These are phyloP conservation scores for Myiozetetes cayanensis DNA, from an alignment of 2,113 vertebrate genomes.

Conservation along the genomic window DNA sequence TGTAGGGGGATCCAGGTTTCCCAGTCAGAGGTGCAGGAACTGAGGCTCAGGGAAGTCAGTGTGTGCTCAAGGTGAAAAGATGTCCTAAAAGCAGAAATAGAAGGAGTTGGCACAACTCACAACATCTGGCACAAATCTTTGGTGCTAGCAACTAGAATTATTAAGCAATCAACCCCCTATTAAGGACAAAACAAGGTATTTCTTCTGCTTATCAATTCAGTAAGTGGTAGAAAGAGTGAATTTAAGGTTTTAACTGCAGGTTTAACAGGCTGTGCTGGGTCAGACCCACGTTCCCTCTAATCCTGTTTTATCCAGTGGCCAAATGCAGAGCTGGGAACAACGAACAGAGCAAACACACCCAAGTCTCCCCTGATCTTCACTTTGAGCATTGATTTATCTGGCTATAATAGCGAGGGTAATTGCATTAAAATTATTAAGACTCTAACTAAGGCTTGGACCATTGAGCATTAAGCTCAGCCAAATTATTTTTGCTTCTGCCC, in stretches of 20 bases:
- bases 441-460: neutral
- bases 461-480: conserved; percentile 3
- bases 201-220: neutral
- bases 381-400: neutral
- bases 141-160: neutral
- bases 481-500: conserved; percentile 3
- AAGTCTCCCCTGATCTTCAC: neutral
- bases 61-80: neutral
- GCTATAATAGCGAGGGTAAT: neutral
- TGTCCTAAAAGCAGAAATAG: neutral
- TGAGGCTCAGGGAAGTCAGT: neutral
- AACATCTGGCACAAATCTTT: neutral
- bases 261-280: neutral
- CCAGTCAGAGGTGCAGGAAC: neutral
- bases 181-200: neutral
- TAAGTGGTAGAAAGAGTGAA: neutral
- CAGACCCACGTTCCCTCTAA: neutral
- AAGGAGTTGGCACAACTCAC: neutral
- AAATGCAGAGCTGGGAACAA: neutral
- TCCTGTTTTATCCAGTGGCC: neutral
- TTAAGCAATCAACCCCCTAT: neutral
- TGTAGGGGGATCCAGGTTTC: neutral
- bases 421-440: conserved; percentile 27
- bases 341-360: neutral
- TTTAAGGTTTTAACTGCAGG: neutral